Evolutionary conservation across 2,113 vertebrate species (phyloP).

Genomic region (Calypte anna): DNA sequence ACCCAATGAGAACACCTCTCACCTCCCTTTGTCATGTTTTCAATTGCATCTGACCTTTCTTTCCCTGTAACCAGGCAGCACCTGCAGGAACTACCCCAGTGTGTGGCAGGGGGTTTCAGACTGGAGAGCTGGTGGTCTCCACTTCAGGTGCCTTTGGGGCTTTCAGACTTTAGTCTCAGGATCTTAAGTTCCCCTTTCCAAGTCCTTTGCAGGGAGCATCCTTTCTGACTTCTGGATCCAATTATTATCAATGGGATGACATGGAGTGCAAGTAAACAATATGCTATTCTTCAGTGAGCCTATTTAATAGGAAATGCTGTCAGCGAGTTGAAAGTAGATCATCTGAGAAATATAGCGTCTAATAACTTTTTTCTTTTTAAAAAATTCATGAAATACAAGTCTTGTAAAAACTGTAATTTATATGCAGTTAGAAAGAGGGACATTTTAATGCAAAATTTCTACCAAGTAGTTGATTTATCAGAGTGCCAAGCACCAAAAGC

Average conservation of each 20-base stretch:
- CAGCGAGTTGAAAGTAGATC: background rate
- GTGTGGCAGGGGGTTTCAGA: background rate
- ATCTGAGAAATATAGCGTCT: background rate
- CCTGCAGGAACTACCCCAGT: too few species aligned
- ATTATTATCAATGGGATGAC: background rate
- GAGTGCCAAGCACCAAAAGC: background rate
- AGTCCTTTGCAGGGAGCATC: background rate
- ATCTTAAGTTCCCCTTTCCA: background rate
- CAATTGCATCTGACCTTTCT: too few species aligned
- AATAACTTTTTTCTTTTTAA: background rate
- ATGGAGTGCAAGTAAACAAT: background rate
- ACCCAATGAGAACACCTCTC: too few species aligned
- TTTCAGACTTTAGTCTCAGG: background rate
- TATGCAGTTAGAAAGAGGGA: background rate
- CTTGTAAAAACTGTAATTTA: background rate
- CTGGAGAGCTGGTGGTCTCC: rapidly evolving
- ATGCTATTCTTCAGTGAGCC: background rate
- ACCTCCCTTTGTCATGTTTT: too few species aligned
- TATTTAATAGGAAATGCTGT: background rate
- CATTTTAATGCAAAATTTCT: background rate
- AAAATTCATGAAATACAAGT: background rate
- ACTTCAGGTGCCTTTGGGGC: background rate
- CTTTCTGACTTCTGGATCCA: background rate
- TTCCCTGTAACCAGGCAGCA: too few species aligned
- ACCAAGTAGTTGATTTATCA: background rate